Percentiles rank a stretch among this genome's conserved stretches.
These are phyloP conservation scores for Tenebrosternarchus preto DNA, from an alignment of 2,113 vertebrate species.

Conservation along the genomic window DNA sequence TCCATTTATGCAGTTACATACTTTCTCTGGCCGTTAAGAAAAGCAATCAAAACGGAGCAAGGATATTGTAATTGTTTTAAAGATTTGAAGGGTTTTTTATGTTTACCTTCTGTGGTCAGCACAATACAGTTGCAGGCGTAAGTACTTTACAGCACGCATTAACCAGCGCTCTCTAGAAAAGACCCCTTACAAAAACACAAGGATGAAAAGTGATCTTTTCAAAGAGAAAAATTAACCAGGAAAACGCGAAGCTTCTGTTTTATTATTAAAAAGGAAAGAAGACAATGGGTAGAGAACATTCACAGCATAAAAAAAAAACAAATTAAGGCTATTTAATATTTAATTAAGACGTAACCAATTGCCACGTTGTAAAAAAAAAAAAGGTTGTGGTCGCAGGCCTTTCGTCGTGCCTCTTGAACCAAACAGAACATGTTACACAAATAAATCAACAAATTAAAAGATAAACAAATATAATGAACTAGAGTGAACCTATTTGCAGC, in stretches of 20 bases:
- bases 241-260: neutral
- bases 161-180: neutral
- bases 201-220: neutral
- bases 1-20: slow-evolving; percentile 37
- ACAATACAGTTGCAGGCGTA: neutral
- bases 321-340: no score
- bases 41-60: slow-evolving; percentile 31
- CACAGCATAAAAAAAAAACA: neutral
- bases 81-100: neutral
- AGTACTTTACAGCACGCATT: neutral
- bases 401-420: no score
- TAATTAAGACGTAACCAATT: neutral
- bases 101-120: neutral
- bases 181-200: neutral
- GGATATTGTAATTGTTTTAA: slow-evolving; percentile 19
- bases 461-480: no score
- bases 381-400: no score
- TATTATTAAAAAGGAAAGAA: neutral
- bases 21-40: slow-evolving; percentile 20
- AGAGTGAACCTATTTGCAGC: no score
- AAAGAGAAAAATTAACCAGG: neutral
- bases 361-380: neutral
- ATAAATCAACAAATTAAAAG: no score
- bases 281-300: neutral
- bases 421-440: no score